Base-by-base conservation (phyloP, 2,888 invertebrate genomes). In the Ophioninae sp. region DNA sequence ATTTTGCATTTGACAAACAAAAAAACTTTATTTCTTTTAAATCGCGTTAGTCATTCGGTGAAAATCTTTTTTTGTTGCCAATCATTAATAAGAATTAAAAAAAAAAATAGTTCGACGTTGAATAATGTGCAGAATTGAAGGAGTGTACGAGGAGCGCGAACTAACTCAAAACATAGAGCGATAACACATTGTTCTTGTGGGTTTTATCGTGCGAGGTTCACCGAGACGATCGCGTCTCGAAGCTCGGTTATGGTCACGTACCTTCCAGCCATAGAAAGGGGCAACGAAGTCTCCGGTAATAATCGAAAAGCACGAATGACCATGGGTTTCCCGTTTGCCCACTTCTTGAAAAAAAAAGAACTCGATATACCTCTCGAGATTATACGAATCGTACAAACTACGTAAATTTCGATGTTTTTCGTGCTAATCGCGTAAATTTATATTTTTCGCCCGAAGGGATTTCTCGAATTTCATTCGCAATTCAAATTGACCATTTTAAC, bases 131-230 rank as follows among this genome's bases (percentile, higher is more conserved):
- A 50, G 50, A 13, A 50, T 17, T 50, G 50, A 50, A 50, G 3
- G 50, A 50, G 13, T 5, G 50, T 17, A 50, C 13, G 50, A 17
- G 50, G 50, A 50, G 50, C 50, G 50, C 50, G 13, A 50, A 50
- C 50, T 50, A 50, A 50, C 50, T 0, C 23, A 44, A 65, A 50
- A 79, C 39, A 62, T 68, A 7, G 30, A 44, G 41, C 79, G 82
- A 83, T 79, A 83, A 76, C 61, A 62, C 65, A 13, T 62, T 39
- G 76, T 76, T 44, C 70, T 62, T 67, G 74, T 50, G 17, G 64
- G 39, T 76, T 77, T 77, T 80, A 80, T 79, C 83, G 80, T 83
- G 76, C 20, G 68, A 37, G 80, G 69, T 69, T 69, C 76, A 10
- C 64, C 69, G 73, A 77, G 72, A 80, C 73, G 83, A 39, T 62